Base-by-base conservation (phyloP, 2,888 invertebrate species). In the Nematopogon swammerdamellus region DNA sequence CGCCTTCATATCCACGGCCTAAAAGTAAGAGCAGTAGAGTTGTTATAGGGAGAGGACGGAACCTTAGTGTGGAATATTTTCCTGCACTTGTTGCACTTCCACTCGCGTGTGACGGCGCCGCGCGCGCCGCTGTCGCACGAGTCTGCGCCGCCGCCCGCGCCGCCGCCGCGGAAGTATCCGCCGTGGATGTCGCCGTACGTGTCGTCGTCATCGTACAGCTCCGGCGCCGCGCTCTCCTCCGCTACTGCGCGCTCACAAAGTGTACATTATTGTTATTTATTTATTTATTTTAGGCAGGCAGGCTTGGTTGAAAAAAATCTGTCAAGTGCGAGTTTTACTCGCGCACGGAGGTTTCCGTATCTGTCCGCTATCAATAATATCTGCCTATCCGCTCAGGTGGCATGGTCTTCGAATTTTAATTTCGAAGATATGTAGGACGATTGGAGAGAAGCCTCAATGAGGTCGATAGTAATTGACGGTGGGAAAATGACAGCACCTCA, bases 21-120 rank as follows among this genome's bases (percentile, higher is more conserved):
- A 14, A 8, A 30, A 14, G 14, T 30, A 14, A 30, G 30, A 30
- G 8, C n/a, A n/a, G n/a, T n/a, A n/a, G n/a, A n/a, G n/a, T n/a
- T n/a, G n/a, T n/a, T n/a, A n/a, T n/a, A n/a, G n/a, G n/a, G n/a
- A n/a, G n/a, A n/a, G n/a, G n/a, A n/a, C n/a, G n/a, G n/a, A n/a
- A 62, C 64, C 59, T 60, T 56, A 43, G 50, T 59, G 14, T 53
- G 47, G 50, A 64, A 64, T 1, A 49, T 55, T n/a, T 51, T 49
- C n/a, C 51, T 52, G 48, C 65, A 65, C 50, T 62, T 63, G 1
- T 56, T 51, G 52, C 65, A 64, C 1, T 45, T 29, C 64, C 64
- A 64, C 53, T 62, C 57, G 2, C 61, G 53, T 0, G 50, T 44
- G 0, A 62, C 47, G 2, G 49, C 54, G 1, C 44, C 14, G 2